A percentile compares a stretch with the other conserved stretches of the same genome.
Conservation (phyloP, 2,888 invertebrate genomes). For the Heliconius ethilla region DNA sequence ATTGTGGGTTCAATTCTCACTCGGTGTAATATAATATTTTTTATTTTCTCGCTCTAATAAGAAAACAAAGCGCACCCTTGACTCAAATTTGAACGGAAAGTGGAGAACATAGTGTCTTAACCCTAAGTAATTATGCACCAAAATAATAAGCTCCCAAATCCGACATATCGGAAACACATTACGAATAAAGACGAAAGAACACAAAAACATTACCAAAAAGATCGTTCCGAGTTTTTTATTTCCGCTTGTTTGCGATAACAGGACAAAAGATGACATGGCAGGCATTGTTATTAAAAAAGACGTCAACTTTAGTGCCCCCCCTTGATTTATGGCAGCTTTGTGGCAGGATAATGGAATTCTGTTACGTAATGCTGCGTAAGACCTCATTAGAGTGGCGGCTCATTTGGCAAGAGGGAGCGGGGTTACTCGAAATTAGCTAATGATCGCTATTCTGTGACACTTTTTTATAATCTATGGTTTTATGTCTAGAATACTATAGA, state of each 20-base stretch:
- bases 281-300: conserved; percentile 73
- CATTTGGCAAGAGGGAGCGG: conserved; percentile 33
- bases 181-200: conserved; percentile 11
- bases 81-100: no score
- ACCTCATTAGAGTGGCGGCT: conserved; percentile 59
- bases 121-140: not conserved
- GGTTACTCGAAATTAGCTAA: conserved; percentile 17
- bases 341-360: conserved; percentile 63
- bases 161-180: conserved; percentile 27
- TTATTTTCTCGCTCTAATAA: not conserved
- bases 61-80: not conserved
- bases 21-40: not conserved
- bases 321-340: conserved; percentile 68
- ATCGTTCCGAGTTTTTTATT: conserved; percentile 32
- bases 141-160: not conserved
- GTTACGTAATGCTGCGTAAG: conserved; percentile 61
- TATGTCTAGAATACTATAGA: not conserved
- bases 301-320: conserved; percentile 60
- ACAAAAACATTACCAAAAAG: conserved; percentile 27
- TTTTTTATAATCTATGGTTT: conserved; percentile 16
- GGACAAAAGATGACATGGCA: conserved; percentile 55
- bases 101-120: no score
- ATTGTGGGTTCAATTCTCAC: not conserved
- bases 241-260: conserved; percentile 49
- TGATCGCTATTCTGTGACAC: conserved; percentile 8